Conservation (phyloP, 2,113 vertebrate genomes). For the Petrocephalus zakoni region DNA sequence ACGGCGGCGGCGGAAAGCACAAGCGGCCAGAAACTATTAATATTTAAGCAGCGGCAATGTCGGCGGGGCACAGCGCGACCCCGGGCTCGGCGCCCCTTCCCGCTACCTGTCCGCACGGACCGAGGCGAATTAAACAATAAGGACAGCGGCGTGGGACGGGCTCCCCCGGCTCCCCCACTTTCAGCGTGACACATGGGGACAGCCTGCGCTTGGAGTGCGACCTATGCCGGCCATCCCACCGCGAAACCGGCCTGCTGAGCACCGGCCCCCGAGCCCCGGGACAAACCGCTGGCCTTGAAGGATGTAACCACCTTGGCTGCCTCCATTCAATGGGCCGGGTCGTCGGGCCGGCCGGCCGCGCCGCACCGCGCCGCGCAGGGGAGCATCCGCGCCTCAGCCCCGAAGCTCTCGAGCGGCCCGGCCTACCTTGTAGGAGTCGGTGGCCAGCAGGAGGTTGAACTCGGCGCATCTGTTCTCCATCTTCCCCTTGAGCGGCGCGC, state of each 20-base stretch:
- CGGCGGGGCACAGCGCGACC: background rate
- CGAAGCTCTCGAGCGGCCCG: background rate
- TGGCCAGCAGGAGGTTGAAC: conserved; percentile 85
- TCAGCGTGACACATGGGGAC: background rate
- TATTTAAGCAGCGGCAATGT: background rate
- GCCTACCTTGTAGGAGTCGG: conserved; percentile 90
- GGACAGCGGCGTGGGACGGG: background rate
- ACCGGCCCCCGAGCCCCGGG: conserved; percentile 29
- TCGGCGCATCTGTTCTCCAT: conserved; percentile 78
- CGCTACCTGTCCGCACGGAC: background rate
- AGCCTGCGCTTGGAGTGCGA: background rate
- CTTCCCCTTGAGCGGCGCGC: conserved; percentile 53
- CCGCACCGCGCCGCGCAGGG: background rate
- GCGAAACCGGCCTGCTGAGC: conserved; percentile 39
- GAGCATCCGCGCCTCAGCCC: background rate
- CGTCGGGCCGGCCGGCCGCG: background rate
- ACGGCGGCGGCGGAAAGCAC: background rate
- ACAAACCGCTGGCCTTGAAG: conserved; percentile 54
- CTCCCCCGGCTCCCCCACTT: background rate
- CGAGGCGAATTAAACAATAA: too few relatives aligned
- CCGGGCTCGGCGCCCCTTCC: background rate
- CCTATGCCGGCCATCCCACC: conserved; percentile 16
- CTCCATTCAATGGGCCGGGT: conserved; percentile 19
- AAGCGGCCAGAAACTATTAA: background rate
- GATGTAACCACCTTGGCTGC: conserved; percentile 57